Evolutionary conservation across 1,140 invertebrate genomes (phyloP), one percentile per base, ranked within the genome.

Genomic region (Trichonephila inaurata): DNA sequence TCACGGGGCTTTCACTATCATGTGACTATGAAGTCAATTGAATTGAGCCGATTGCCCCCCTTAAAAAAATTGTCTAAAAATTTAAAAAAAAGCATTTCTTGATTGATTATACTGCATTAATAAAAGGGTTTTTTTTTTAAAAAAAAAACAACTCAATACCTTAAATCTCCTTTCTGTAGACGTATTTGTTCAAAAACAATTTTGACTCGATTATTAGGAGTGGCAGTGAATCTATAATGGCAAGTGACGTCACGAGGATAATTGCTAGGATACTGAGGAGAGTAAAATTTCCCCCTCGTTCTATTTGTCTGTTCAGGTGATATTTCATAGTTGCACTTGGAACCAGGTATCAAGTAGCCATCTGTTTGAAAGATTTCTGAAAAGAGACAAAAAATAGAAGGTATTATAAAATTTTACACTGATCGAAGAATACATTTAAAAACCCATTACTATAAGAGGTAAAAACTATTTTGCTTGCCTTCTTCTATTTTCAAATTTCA

Each of bases 171-270:
- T 77, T 94, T 94, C n/a, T 95, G 95, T 40, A 96, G 94, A 19
- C 95, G 94, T 40, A 96, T 94, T 58, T 95, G 95, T 85, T 96
- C 95, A 83, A 96, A 96, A 10, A 95, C 94, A 58, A 96, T 93
- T 94, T 95, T 95, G 4, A 96, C 95, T 91, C 95, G 92, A 94
- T 96, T 96, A 69, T 96, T 95, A 28, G 95, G 95, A 60, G 95
- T 95, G 92, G 94, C 96, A 88, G 94, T 96, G 96, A 98, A 98
- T 95, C 97, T 97, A 96, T 98, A 98, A 93, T 97, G 97, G 96
- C 98, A 98, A 69, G 97, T 96, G 94, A 97, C 96, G 95, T 97
- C 97, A 94, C 97, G 97, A n/a, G 97, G 98, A 95, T 98, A 98
- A 94, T 97, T 97, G 66, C 98, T 98, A 12, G 98, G 98, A 96